Evolutionary conservation across 2,113 vertebrate genomes (phyloP).

Genomic region (Dipodomys merriami): DNA sequence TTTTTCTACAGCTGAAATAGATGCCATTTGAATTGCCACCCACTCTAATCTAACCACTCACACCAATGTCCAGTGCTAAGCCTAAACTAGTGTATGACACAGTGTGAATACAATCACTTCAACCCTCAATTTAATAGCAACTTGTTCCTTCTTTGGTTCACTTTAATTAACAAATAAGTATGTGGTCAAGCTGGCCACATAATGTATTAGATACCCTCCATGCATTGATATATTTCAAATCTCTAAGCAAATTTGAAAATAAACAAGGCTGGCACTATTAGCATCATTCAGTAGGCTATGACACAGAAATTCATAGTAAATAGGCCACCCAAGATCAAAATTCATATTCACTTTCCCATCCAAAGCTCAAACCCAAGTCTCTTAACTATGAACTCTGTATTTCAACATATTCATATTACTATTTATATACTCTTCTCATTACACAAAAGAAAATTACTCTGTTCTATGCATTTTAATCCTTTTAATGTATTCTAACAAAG

Average conservation of each 20-base stretch:
- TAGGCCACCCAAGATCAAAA: neutral
- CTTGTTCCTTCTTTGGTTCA: slow-evolving; percentile 1
- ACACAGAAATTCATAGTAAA: neutral
- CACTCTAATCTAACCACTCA: neutral
- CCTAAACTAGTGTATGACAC: slow-evolving; percentile 22
- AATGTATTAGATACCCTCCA: neutral
- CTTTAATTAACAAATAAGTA: slow-evolving; percentile 33
- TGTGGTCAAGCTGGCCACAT: neutral
- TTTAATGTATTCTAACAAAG: neutral
- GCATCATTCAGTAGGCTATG: neutral
- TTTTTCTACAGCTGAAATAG: neutral
- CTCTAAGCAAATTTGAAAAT: slow-evolving; percentile 15
- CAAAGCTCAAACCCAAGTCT: slow-evolving; percentile 15
- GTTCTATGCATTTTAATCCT: slow-evolving; percentile 14
- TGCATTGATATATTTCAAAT: neutral
- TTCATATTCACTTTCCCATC: neutral
- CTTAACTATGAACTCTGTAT: neutral
- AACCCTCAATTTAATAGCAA: slow-evolving; percentile 50
- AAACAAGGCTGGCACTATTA: neutral
- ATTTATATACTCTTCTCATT: slow-evolving; percentile 21
- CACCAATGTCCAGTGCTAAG: neutral
- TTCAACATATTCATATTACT: neutral
- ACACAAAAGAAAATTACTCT: neutral
- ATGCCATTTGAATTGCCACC: neutral
- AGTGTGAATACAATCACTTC: slow-evolving; percentile 41